These are phyloP conservation scores for Periplaneta americana DNA, from an alignment of 1,140 invertebrate species.

Conservation along the genomic window DNA sequence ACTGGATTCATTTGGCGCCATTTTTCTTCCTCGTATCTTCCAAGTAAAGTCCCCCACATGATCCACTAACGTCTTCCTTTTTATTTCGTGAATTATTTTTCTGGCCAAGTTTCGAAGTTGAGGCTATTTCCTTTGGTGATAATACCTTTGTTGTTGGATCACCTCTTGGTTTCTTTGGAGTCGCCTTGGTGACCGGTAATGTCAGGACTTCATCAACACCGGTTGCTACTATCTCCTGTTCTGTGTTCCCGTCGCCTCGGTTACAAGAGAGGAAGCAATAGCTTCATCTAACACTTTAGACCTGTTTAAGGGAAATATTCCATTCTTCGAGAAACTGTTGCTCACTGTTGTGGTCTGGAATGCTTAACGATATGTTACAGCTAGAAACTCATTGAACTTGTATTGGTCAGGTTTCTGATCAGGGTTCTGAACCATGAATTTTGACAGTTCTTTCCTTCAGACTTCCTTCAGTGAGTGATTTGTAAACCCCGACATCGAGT, in stretches of 20 bases:
- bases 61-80: not conserved
- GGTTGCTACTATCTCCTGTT: too few relatives aligned
- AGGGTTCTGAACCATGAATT: not conserved
- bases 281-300: too few relatives aligned
- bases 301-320: too few relatives aligned
- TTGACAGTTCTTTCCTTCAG: not conserved
- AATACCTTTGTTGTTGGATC: not conserved
- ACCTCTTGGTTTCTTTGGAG: not conserved
- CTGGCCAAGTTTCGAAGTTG: not conserved
- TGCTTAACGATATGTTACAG: not conserved
- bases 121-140: too few relatives aligned
- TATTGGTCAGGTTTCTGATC: not conserved
- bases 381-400: not conserved
- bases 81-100: not conserved
- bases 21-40: not conserved
- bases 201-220: not conserved
- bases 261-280: too few relatives aligned
- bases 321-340: not conserved
- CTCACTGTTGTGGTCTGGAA: not conserved
- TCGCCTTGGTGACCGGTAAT: not conserved
- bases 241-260: not conserved
- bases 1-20: not conserved
- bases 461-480: not conserved
- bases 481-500: slow-evolving; percentile 3
- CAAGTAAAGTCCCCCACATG: not conserved